Percentiles rank a stretch among this genome's conserved stretches.
phyloP scores from a whole-genome alignment of 1,140 invertebrate species.

The Bombus difficillimus region DNA sequence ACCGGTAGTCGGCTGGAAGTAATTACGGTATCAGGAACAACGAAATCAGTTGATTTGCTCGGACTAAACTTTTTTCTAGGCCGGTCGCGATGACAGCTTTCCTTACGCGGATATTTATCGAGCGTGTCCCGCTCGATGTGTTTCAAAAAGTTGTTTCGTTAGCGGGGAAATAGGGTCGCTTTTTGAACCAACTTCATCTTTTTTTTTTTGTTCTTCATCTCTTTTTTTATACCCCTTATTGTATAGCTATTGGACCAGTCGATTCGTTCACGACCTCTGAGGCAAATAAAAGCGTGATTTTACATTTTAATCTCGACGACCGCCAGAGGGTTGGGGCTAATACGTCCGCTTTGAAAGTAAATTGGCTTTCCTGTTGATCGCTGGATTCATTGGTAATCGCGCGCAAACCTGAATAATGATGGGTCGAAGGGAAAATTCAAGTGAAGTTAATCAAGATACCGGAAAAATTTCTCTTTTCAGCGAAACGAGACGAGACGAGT shows the following conservation, averaged over 20 bases:
- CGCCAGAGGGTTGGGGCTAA: not conserved
- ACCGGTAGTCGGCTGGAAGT: conserved; percentile 26
- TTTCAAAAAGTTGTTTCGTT: not conserved
- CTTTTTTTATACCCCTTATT: too few species aligned
- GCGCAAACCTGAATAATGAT: conserved; percentile 35
- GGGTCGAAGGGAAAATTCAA: not conserved
- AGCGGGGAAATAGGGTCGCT: not conserved
- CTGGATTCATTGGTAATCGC: conserved; percentile 22
- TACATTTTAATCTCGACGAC: conserved; percentile 26
- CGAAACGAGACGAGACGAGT: too few species aligned
- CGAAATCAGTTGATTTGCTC: conserved; percentile 6
- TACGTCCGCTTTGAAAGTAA: conserved; percentile 32
- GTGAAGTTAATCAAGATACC: conserved; percentile 8
- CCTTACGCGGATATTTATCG: not conserved
- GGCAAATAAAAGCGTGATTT: conserved; percentile 29
- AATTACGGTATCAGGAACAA: conserved; percentile 37
- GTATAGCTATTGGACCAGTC: not conserved
- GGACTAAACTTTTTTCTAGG: not conserved
- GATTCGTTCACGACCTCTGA: not conserved
- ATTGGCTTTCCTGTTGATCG: conserved; percentile 49
- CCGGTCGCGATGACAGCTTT: not conserved
- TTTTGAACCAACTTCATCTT: not conserved
- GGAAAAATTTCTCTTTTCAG: not conserved
- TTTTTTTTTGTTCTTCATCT: not conserved
- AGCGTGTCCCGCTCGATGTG: not conserved